Base-by-base conservation (phyloP, 2,888 invertebrate species). In the Ormyrus nitidulus region DNA sequence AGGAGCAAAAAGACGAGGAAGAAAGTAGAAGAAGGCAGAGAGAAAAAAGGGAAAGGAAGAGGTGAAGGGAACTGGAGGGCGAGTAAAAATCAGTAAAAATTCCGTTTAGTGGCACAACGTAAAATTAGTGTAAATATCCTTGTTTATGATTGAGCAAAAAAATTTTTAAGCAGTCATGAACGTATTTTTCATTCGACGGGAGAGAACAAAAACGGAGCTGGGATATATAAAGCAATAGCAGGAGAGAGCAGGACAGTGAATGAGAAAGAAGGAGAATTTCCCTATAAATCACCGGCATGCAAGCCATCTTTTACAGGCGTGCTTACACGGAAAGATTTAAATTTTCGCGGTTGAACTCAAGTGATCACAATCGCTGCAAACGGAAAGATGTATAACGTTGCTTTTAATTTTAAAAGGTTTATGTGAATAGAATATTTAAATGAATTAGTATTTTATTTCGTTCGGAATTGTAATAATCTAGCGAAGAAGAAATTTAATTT, bases 241-340 rank as follows among this genome's bases (percentile, higher is more conserved):
- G 46, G 9, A 34, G 19, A 51, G n/a, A 9, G 13, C 2, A 46
- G 34, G 58, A 10, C 51, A 72, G 59, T 62, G 64, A 75, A 71
- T 58, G 66, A 78, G 75, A 80, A 81, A 77, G 68, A 77, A 81
- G 70, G 75, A 82, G 76, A 65, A 69, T 74, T 73, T 74, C 58
- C 69, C 72, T 77, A 77, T 72, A 77, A 82, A 72, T 80, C 80
- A 80, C 70, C 74, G 75, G 59, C 58, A 13, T 61, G 44, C 49
- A 59, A 70, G 64, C 59, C 70, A 79, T 70, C 74, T 79, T 69
- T 79, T 79, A 74, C 64, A 79, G 74, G 62, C 56, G 58, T 51
- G 64, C 74, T 70, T 70, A 59, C 59, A 70, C 10, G 70, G 10
- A 69, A 70, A 65, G 65, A 79, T 79, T 70, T 65, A 75, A 75